Base-by-base conservation (phyloP, 2,888 invertebrate species). In the Sipunculus nudus region DNA sequence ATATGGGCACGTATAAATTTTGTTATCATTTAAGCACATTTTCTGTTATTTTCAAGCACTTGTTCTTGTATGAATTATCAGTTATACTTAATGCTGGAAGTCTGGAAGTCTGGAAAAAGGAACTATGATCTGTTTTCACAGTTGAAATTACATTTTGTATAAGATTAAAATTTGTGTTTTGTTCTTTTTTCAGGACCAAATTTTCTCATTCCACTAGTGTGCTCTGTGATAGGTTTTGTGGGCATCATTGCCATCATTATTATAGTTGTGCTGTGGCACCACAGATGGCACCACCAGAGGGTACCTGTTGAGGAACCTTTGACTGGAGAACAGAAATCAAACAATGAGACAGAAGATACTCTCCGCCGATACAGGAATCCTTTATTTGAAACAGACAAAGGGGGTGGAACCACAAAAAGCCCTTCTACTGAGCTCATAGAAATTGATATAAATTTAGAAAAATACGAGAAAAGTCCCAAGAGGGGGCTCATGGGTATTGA, bases 281-380 rank as follows among this genome's bases (percentile, higher is more conserved):
- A 88, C 69, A 84, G 88, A 80, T 87, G 88, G 39, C 84, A 55
- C 48, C 55, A 40, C 23, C 5, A 41, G n/a, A 45, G 26, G 23
- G 47, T 87, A 23, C 81, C 87, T 57, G 82, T 87, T 19, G 87
- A 68, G 86, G 64, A 72, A 16, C 65, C 72, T 35, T 64, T 71
- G 40, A 70, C 72, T 28, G 60, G 65, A 23, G 76, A 80, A 49
- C 93, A 93, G 78, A 93, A 93, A 81, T 92, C 93, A 2, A 94
- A 94, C 83, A 94, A 94, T 83, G 94, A 94, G 84, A 93, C 93
- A 80, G 93, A 94, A 80, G 94, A 94, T 84, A 94, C 93, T 80
- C 86, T 94, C 60, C 88, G 93, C 53, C 88, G 93, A 67, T 92
- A 91, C 84, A 75, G 79, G 48, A 92, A 92, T 84, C 91, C 92